Evolutionary conservation across 1,140 invertebrate species (phyloP).

Genomic region (Caenorhabditis brenneri): DNA sequence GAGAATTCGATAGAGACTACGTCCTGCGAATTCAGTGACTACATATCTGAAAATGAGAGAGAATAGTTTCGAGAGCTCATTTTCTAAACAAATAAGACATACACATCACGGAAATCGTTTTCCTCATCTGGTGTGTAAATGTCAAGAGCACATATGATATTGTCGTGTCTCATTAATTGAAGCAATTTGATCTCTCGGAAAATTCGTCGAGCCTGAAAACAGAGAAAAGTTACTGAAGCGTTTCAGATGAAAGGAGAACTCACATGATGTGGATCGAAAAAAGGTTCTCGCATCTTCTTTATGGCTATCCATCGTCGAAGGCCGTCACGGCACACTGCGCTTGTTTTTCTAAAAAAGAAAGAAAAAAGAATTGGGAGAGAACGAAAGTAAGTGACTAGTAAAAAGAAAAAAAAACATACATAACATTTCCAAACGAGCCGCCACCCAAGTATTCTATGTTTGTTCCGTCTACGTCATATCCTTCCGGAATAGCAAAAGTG

Average conservation of each 20-base stretch:
- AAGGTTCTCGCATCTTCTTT: constrained; percentile 67
- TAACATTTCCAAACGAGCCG: constrained; percentile 70
- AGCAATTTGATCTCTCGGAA: constrained; percentile 67
- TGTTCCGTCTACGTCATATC: constrained; percentile 46
- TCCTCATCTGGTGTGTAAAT: constrained; percentile 66
- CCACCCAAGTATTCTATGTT: constrained; percentile 65
- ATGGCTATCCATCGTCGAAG: constrained; percentile 59
- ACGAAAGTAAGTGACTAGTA: no score
- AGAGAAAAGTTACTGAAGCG: constrained; percentile 50
- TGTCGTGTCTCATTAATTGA: constrained; percentile 68
- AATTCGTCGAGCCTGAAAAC: constrained; percentile 61
- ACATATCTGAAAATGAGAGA: constrained; percentile 63
- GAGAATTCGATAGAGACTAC: constrained; percentile 61
- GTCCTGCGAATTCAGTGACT: constrained; percentile 66
- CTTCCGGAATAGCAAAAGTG: constrained; percentile 63
- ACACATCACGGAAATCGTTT: constrained; percentile 65
- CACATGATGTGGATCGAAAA: constrained; percentile 54
- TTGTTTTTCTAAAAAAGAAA: constrained; percentile 58
- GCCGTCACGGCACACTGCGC: constrained; percentile 55
- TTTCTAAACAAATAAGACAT: constrained; percentile 46
- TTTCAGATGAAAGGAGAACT: neutral
- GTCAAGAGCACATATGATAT: constrained; percentile 68
- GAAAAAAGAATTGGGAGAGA: constrained; percentile 62
- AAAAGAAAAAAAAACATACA: constrained; percentile 59
- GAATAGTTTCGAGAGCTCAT: neutral